phyloP scores from a whole-genome alignment of 2,888 invertebrate species.

The Aethes cnicana region DNA sequence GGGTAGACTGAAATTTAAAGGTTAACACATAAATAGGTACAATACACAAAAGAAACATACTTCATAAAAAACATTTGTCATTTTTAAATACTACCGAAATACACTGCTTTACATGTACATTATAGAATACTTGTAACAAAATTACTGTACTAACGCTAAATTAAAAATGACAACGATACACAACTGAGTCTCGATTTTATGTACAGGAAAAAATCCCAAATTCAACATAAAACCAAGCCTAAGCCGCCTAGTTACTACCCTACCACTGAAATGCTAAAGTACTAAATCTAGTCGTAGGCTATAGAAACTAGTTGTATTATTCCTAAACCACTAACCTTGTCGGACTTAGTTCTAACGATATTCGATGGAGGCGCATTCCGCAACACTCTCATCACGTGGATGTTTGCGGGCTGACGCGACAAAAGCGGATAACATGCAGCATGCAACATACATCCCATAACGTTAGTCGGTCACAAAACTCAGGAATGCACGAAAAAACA shows the following conservation, averaged over 20 bases:
- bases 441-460: conserved; percentile 55
- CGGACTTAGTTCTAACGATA: conserved; percentile 91
- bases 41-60: background rate
- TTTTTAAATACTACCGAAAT: background rate
- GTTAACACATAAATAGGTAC: conserved; percentile 17
- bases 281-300: conserved; percentile 12
- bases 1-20: conserved; percentile 90
- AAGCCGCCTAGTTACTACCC: conserved; percentile 1
- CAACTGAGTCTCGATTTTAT: conserved; percentile 1
- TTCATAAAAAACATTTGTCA: background rate
- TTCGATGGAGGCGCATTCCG: conserved; percentile 94
- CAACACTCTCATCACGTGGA: conserved; percentile 90
- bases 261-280: conserved; percentile 14
- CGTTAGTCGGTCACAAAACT: background rate
- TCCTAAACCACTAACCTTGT: conserved; percentile 85
- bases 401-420: conserved; percentile 86
- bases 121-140: too few species aligned
- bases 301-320: background rate
- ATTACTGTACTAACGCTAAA: background rate
- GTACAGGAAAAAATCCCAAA: background rate
- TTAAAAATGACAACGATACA: conserved; percentile 7
- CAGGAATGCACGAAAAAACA: conserved; percentile 2
- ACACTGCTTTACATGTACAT: too few species aligned
- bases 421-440: conserved; percentile 66
- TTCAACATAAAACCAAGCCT: background rate